Base-by-base conservation (phyloP, 2,888 invertebrate genomes). In the Agrotis clavis region DNA sequence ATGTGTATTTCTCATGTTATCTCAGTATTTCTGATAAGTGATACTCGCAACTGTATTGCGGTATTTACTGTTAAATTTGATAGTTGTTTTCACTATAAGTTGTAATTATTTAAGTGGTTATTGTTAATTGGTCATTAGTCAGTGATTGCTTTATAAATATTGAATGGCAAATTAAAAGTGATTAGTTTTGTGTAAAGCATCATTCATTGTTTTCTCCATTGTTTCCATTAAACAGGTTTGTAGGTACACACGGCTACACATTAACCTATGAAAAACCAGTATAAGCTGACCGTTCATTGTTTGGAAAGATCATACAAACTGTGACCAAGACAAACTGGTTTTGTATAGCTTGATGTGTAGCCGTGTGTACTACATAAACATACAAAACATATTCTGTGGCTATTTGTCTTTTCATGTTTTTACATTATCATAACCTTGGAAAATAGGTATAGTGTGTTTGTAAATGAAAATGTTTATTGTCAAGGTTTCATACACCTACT, bases 11-110 rank as follows among this genome's bases (percentile, higher is more conserved):
- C 30, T 47, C 21, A 45, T 67, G 41, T 75, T 81, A 79, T 82
- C 82, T 82, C 6, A 5, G 48, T 35, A 64, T 71, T 51, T 13
- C 41, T 71, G 75, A 75, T 79, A 76, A 71, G 60, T 65, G 50
- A 61, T 69, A 45, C 63, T 57, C 30, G 45, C 50, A 72, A 79
- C 21, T 18, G 14, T 66, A 45, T 74, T 59, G 56, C 9, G 1
- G 35, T 60, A 41, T 11, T 41, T 41, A 60, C 59, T 21, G 30
- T 74, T 74, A 47, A 41, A 79, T 47, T 71, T 67, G 18, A 59
- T 62, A 56, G 60, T 25, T 25, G 19, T 57, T 63, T 69, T 72
- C 4, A 35, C 50, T 53, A 47, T 16, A 11, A 21, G 13, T 47
- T 81, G 45, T 45, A 71, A 76, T 21, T 75, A 45, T 21, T 61